Base-by-base conservation (phyloP, 2,888 invertebrate species). In the Melinaea menophilus region DNA sequence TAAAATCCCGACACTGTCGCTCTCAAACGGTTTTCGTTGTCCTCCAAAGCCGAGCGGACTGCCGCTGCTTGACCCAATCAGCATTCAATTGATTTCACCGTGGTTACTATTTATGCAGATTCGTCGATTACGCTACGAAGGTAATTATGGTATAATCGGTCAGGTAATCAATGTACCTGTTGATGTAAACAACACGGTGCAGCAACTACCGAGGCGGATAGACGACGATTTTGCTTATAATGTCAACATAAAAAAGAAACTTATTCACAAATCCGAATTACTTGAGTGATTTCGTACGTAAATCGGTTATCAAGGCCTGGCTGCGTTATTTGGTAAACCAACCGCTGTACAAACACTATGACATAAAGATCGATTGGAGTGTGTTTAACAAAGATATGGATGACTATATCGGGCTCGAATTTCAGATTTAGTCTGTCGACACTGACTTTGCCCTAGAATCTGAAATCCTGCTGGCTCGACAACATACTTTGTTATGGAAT, bases 121-220 rank as follows among this genome's bases (percentile, higher is more conserved):
- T 4, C 37, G 37, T 37, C 37, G 37, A 37, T 72, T 80, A 71
- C 73, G 77, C 0, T 73, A 79, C 74, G 75, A 78, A 56, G 67
- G 67, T 61, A 69, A 70, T 70, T 77, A 75, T 72, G 80, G 79
- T 69, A 82, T 82, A 13, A 64, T 74, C 35, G 81, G 78, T 0
- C 81, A 84, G 77, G 74, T 82, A 60, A 84, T 84, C 11, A 84
- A 83, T 69, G 78, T 82, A 2, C 82, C 81, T 64, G 76, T 79
- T 3, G 37, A 73, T 63, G 79, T 77, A 58, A 56, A 80, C 69
- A 70, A 73, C 1, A 80, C 79, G 79, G 77, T 79, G 58, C 72
- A 76, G 71, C 66, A 65, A 5, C 73, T 82, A 69, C 80, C 80
- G 2, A 71, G 80, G 0, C 70, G 75, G 9, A 48, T 82, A 56